Evolutionary conservation across 2,113 vertebrate species (phyloP), one percentile per base, ranked within the genome.

Genomic region (Peromyscus maniculatus): DNA sequence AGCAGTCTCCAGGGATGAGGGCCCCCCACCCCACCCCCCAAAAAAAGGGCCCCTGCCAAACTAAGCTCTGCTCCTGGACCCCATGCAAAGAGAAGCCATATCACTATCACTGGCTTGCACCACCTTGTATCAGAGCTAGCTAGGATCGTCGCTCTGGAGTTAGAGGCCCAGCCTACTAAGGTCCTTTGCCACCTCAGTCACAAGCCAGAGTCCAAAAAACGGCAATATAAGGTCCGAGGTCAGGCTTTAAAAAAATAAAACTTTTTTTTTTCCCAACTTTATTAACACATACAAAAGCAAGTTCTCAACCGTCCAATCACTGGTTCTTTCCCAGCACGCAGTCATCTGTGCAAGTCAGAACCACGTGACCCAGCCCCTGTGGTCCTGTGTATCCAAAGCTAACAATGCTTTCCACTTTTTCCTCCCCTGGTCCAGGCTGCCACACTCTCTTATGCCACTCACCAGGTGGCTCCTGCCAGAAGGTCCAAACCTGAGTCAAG

Each of bases 401-500:
- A n/a, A 7, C 5, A 5, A 4, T 13, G 16, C 17, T 57, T n/a
- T 6, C 33, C 46, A 1, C 12, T 49, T 16, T 46, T 17, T 62
- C 15, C 36, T 15, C 59, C 55, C 36, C 2, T 4, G 15, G 49
- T 10, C 75, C 55, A 3, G 2, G 12, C 15, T 3, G 24, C 1
- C 2, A 1, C 21, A 19, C 4, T 39, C 55, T 55, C 64, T 46
- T 11, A 9, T 0, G 89, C 46, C 84, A 89, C 17, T n/a, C 43
- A 55, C 64, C 82, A 43, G 11, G 83, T 24, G 16, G 26, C 33
- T 88, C 49, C 87, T 87, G 74, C 75, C 31, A 57, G 77, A 89
- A 89, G 57, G 69, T 93, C 74, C 79, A 96, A 96, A 82, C 55
- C 79, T 39, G 17, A 95, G 86, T 31, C 82, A 66, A 94, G 95